These are phyloP conservation scores for Anthopleura xanthogrammica DNA, from an alignment of 92 coral and sea anemone species.

Conservation along the genomic window DNA sequence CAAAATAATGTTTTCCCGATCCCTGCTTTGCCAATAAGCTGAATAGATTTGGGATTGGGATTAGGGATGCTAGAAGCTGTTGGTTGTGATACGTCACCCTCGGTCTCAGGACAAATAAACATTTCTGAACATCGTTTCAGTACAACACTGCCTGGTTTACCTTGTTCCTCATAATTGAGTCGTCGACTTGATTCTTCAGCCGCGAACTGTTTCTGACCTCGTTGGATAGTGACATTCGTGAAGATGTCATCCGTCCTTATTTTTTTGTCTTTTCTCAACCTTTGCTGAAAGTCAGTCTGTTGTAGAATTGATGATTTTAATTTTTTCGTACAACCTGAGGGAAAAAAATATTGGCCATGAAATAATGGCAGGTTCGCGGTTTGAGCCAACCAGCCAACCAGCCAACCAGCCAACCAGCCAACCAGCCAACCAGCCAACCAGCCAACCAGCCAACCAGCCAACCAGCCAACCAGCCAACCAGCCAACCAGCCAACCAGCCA, in stretches of 20 bases:
- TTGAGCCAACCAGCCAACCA: no score
- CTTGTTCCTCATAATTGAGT: not conserved
- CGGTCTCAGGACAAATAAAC: not conserved
- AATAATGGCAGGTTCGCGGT: no score
- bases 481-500: no score
- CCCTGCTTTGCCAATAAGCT: slow-evolving; percentile 41
- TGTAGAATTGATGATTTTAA: slow-evolving; percentile 13
- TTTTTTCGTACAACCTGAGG: not conserved
- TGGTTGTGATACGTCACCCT: not conserved
- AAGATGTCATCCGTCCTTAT: slow-evolving; percentile 30
- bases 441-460: no score
- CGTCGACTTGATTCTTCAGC: not conserved
- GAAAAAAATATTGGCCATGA: no score
- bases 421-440: no score
- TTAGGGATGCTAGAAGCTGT: not conserved
- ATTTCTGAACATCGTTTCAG: slow-evolving; percentile 13
- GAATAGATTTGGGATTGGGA: slow-evolving; percentile 37
- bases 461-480: no score
- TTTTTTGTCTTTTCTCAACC: not conserved
- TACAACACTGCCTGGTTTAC: not conserved
- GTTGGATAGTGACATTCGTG: slow-evolving; percentile 38
- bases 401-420: no score
- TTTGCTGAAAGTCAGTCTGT: slow-evolving; percentile 23
- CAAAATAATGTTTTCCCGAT: slow-evolving; percentile 41
- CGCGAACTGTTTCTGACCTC: slow-evolving; percentile 13